phyloP scores from a whole-genome alignment of 2,797 vertebrate genomes.

The Poecile montanus region DNA sequence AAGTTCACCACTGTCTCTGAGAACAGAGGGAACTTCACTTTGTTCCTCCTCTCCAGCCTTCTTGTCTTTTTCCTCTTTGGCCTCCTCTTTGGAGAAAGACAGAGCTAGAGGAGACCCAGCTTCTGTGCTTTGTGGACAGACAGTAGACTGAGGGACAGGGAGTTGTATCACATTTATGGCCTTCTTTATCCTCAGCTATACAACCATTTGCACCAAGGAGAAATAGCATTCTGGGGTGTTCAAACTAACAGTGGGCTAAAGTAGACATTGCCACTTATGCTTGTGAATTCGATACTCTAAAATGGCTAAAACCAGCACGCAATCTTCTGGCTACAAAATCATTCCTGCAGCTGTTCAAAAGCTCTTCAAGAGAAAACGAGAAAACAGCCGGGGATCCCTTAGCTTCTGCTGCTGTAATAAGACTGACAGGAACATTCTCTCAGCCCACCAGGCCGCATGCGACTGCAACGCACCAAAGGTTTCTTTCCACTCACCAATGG shows the following conservation, averaged over 20 bases:
- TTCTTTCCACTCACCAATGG: neutral
- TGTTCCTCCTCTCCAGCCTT: neutral
- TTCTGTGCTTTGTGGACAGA: neutral
- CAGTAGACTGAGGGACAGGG: neutral
- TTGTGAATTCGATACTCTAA: neutral
- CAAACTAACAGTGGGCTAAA: neutral
- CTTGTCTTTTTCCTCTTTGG: neutral
- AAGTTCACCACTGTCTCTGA: rapidly evolving
- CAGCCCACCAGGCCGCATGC: neutral
- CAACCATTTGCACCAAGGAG: neutral
- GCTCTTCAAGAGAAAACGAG: neutral
- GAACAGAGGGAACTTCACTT: neutral
- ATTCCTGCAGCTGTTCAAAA: neutral
- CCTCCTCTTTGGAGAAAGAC: neutral
- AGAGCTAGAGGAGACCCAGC: neutral
- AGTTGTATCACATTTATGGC: neutral
- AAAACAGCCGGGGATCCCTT: neutral
- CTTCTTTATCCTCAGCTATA: neutral
- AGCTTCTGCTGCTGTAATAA: neutral
- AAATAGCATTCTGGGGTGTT: neutral
- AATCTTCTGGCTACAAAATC: neutral
- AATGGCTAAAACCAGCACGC: neutral
- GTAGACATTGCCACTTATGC: neutral
- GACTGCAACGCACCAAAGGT: neutral
- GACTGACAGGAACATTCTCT: neutral